Evolutionary conservation across 2,797 vertebrate species (phyloP).

Genomic region (Calcarius lapponicus): DNA sequence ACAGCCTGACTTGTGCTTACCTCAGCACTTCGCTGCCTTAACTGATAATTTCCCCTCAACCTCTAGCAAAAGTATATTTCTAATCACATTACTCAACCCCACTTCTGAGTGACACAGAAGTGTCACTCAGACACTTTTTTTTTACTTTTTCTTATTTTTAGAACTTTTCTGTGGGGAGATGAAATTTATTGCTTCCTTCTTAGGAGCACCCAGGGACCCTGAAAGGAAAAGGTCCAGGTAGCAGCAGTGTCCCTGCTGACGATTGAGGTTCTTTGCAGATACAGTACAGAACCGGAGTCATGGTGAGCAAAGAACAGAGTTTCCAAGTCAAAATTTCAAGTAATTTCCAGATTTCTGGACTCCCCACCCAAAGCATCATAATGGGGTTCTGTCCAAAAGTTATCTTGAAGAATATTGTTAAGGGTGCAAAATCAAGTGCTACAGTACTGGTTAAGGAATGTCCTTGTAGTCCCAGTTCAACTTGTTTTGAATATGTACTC

Average conservation of each 20-base stretch:
- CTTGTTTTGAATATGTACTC: not conserved
- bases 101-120: not conserved
- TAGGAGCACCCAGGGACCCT: not conserved
- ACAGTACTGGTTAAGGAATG: not conserved
- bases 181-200: not conserved
- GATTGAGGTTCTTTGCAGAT: not conserved
- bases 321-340: not conserved
- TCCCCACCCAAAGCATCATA: not conserved
- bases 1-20: not conserved
- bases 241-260: not conserved
- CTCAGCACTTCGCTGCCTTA: not conserved
- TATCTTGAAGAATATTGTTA: not conserved
- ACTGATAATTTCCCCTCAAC: not conserved
- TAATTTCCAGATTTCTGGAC: not conserved
- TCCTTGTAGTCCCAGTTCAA: not conserved
- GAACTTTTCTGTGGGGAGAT: not conserved
- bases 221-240: not conserved
- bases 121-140: no score
- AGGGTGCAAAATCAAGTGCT: not conserved
- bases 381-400: not conserved
- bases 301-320: not conserved
- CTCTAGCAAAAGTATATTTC: not conserved
- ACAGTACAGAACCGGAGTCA: not conserved
- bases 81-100: not conserved
- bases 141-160: conserved; percentile 23